Evolutionary conservation across 2,888 invertebrate genomes (phyloP), one percentile per base, ranked within the genome.

Genomic region (Oasisia sp.): DNA sequence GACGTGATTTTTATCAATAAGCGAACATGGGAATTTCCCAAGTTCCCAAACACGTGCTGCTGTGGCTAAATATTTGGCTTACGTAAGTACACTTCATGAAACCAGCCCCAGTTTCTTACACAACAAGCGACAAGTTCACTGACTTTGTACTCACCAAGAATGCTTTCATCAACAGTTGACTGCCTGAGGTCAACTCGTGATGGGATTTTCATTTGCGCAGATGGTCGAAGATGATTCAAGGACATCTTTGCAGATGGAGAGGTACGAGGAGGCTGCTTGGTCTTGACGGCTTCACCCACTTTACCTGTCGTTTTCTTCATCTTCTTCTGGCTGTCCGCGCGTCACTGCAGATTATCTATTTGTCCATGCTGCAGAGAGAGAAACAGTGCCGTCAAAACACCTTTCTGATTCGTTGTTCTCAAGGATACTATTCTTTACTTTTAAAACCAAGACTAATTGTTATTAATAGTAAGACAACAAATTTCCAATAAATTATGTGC

Each of bases 161-260:
- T 93, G 38, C 93, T 92, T 38, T 93, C 92, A 89, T 94, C 94
- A 14, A 95, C 94, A 45, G 91, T 92, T 0, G 95, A 95, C 58
- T 91, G 91, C 90, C 93, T 94, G 27, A 95, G 93, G 91, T 94
- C 94, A 38, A 95, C 93, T 32, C 94, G 93, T 8, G 94, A 93
- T 38, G 95, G 95, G n/a, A 94, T 92, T 44, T 94, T 93, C 93
- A 95, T 94, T 89, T 95, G 93, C 92, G 27, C 94, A 93, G 92
- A 92, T 45, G 45, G 91, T 27, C 74, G 74, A 19, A 74, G 74
- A 74, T 74, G 74, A 74, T 74, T 74, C 74, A 74, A 74, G 7
- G 74, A 74, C 27, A 19, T 74, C 74, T 74, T 74, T 74, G 74
- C 7, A 3, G 74, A 74, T 74, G 74, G 74, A 74, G 74, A 74